Evolutionary conservation across 2,888 invertebrate genomes (phyloP), one percentile per base, ranked within the genome.

Genomic region (Brenthis hecate): DNA sequence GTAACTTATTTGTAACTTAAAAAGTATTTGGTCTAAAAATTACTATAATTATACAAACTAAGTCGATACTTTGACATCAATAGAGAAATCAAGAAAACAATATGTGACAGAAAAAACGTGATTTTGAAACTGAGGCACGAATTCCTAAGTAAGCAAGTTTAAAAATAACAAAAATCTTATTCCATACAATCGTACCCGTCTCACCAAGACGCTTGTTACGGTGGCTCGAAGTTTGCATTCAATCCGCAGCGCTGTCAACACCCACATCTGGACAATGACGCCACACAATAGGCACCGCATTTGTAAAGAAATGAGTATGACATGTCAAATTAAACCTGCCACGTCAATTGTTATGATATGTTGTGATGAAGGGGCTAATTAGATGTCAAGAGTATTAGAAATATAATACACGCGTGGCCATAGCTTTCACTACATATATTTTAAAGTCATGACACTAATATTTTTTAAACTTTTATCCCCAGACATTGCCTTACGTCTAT

Each of bases 151-250:
- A 57, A 13, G 8, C 19, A 43, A n/a, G 14, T 19, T 28, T 8
- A 36, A 55, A 13, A 56, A 13, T 5, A n/a, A 5, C 50, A 69
- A 69, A 65, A 74, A 72, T 70, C 76, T 74, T 13, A 71, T 70
- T 87, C 85, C 80, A 76, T 19, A 69, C 11, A 56, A 62, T 56
- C 6, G 19, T 16, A 13, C 57, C 50, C 19, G 56, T 60, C 72
- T 60, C 72, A 75, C 74, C 77, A 85, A 86, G 86, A 83, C 81
- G 88, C 88, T 89, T 88, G 88, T 89, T 89, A 89, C 70, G 68
- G 68, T 66, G 73, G 73, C 81, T 81, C 82, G 74, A 81, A 84
- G 88, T 88, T 89, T 88, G 88, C 87, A 87, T 88, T 86, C 81
- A 85, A 84, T 80, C 80, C 81, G 76, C 75, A 75, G 63, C 66